Evolutionary conservation across 2,888 invertebrate genomes (phyloP), one percentile per base, ranked within the genome.

Genomic region (Physocephala rufipes): DNA sequence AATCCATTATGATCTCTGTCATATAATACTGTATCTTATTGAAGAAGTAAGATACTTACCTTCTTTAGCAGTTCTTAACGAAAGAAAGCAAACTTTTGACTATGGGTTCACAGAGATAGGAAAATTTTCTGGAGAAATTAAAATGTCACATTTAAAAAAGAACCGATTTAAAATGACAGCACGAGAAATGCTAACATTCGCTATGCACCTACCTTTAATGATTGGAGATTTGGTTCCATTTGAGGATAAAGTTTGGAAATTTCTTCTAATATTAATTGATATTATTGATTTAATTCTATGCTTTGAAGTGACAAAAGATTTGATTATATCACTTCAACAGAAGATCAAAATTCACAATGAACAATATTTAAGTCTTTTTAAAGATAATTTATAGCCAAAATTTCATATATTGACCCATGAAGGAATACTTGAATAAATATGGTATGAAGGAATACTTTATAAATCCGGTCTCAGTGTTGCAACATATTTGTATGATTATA

Each of bases 91-190:
- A 70, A 63, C 51, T 49, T 53, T 53, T 66, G 36, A 51, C 28
- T 70, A 55, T 26, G 70, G 70, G 15, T 55, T 45, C 15, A 70
- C 43, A 49, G 64, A 70, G 26, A 64, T 55, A 28, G 53, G 43
- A 24, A 53, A 70, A 43, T 36, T 43, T 63, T 70, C 53, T 36
- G 62, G 24, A 12, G 53, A 63, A 26, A 67, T 71, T 55, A 28
- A 51, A 68, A 61, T 67, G 30, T 49, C 30, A 21, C 71, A 71
- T 51, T 62, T 71, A 26, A 63, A 68, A 67, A 67, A 61, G 21
- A 70, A 71, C 51, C 61, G 59, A 49, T 62, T 71, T 49, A 71
- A 71, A 24, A 55, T 64, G 63, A 68, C 71, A 19, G 71, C 68
- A 53, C 49, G 68, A 43, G 68, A 68, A 62, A 71, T 68, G 68